Base-by-base conservation (phyloP, 2,888 invertebrate species). In the Trichacis sp. region DNA sequence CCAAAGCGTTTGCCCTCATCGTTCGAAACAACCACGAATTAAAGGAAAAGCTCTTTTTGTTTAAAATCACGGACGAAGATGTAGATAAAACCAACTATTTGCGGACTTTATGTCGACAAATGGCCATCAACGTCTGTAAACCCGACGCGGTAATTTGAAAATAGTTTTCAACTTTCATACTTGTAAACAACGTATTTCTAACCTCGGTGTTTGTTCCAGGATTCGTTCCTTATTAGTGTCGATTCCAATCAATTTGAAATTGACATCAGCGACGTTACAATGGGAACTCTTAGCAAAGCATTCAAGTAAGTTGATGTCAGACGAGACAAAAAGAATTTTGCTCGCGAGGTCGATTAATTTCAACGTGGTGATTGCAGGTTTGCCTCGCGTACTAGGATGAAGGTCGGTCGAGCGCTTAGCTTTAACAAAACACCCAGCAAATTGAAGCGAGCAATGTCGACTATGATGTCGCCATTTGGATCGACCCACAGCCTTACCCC, bases 371-470 rank as follows among this genome's bases (percentile, higher is more conserved):
- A 61, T 72, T 76, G 20, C 74, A 86, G 86, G 74, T 92, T 94
- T 84, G 94, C 94, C 40, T 91, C 93, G 65, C 89, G 92, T 77
- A 94, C 94, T 55, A 88, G 93, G 77, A 89, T 93, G 81, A 94
- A 94, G 89, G 95, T 97, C 73, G 95, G 95, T 52, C 90, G 97
- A 73, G 97, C 97, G 71, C 93, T 97, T 81, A 97, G 96, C 70
- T 96, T 97, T 86, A 96, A 95, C 85, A 95, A 96, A 86, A 97
- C 97, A 20, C 97, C 97, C 49, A 94, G 93, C 70, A 95, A 95
- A 85, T 86, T 97, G 77, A 96, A 96, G 85, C 89, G 97, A 59
- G 96, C 97, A 24, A 93, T 97, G 85, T 97, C 97, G 15, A 94
- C 95, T 42, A 95, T 96, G 92, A 95, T 96, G 89, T 93, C 93